A percentile compares a stretch with the other conserved stretches of the same genome.
Conservation (phyloP, 2,888 invertebrate species). For the Andricus quercusramuli region DNA sequence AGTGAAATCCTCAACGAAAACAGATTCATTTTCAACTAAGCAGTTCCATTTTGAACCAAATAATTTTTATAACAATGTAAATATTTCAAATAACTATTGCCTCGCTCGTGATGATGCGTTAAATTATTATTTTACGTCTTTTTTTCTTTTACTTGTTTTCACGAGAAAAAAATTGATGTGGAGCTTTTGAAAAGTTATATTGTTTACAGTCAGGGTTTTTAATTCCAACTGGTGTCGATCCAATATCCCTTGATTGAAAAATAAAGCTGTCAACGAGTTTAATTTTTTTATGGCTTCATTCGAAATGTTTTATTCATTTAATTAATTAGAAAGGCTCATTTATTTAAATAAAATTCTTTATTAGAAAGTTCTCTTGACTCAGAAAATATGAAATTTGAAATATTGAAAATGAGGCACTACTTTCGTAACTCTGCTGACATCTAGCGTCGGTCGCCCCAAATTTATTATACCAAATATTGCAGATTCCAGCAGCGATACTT, state of each 20-base stretch:
- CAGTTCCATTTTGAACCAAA: no score
- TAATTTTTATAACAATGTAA: no score
- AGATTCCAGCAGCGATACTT: background rate
- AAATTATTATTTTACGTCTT: background rate
- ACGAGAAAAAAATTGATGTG: background rate
- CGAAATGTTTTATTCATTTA: background rate
- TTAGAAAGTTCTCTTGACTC: background rate
- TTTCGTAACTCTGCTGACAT: constrained; percentile 15
- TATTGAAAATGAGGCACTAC: no score
- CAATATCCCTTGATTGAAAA: background rate
- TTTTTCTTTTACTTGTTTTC: background rate
- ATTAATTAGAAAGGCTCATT: no score
- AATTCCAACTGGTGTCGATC: background rate
- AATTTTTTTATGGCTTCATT: background rate
- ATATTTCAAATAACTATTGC: no score
- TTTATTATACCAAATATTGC: background rate
- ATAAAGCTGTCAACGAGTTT: background rate
- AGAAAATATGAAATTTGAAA: background rate
- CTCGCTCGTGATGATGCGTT: constrained; percentile 31
- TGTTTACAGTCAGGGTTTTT: constrained; percentile 20
- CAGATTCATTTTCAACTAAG: no score
- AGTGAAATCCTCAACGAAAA: no score
- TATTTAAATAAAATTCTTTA: no score
- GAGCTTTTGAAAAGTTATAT: constrained; percentile 11
- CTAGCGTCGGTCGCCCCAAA: background rate